Conservation (phyloP, 2,888 invertebrate species). For the Adela reaumurella region DNA sequence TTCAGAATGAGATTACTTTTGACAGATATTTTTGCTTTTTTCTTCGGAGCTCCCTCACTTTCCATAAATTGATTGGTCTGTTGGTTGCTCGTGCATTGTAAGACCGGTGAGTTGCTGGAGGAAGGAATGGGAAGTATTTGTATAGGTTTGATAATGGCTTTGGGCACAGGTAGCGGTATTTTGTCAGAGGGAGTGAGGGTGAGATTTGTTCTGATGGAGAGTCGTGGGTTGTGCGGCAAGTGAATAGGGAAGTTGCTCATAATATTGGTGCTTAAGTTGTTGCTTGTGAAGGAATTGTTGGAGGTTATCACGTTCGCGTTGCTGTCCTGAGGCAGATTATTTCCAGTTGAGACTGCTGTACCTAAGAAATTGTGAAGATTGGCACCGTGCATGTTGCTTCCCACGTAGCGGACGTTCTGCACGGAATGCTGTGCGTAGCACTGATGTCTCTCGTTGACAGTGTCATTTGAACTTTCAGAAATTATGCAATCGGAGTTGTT, state of each 20-base stretch:
- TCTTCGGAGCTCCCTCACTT: slow-evolving; percentile 33
- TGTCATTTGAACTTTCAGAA: slow-evolving; percentile 34
- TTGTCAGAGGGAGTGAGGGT: slow-evolving; percentile 38
- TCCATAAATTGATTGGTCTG: neutral
- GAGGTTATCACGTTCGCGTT: slow-evolving; percentile 29
- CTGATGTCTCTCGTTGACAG: slow-evolving; percentile 32
- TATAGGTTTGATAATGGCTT: slow-evolving; percentile 42
- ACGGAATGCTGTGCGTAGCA: slow-evolving; percentile 26
- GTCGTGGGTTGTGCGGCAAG: slow-evolving; percentile 28
- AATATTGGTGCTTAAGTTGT: slow-evolving; percentile 31
- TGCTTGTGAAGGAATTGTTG: slow-evolving; percentile 27
- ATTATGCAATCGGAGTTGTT: slow-evolving; percentile 40
- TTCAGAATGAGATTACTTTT: slow-evolving; percentile 50
- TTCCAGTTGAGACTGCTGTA: slow-evolving; percentile 31
- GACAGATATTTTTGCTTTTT: slow-evolving; percentile 51
- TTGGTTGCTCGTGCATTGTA: slow-evolving; percentile 23
- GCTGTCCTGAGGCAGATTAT: slow-evolving; percentile 27
- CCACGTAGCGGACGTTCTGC: slow-evolving; percentile 26
- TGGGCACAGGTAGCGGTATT: slow-evolving; percentile 31
- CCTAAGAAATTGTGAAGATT: slow-evolving; percentile 32
- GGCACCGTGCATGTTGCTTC: slow-evolving; percentile 18
- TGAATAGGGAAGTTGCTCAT: slow-evolving; percentile 45
- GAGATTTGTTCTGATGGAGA: slow-evolving; percentile 33
- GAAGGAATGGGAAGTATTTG: slow-evolving; percentile 43
- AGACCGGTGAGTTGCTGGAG: slow-evolving; percentile 37